Base-by-base conservation (phyloP, 1,140 invertebrate species). In the Vanessa tameamea region DNA sequence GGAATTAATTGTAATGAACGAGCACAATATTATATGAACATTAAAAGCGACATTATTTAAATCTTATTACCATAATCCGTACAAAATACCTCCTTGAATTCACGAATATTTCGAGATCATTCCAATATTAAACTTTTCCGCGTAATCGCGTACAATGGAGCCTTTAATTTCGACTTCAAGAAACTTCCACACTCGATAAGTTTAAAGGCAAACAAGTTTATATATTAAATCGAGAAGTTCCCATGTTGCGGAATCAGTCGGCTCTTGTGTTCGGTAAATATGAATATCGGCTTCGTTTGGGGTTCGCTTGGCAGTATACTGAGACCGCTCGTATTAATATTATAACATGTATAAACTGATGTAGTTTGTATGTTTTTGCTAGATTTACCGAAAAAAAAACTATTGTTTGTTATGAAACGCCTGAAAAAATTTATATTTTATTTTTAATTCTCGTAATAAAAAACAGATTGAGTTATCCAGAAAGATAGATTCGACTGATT, bases 181-280 rank as follows among this genome's bases (percentile, higher is more conserved):
- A 74, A 87, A 86, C 78, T 87, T 72, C 74, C 70, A 78, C 77
- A 78, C 69, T 80, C 79, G 83, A 87, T 87, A 85, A 82, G 82
- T 84, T 78, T 83, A 76, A 65, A 69, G 37, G 81, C 83, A 84
- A 87, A 87, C 83, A 88, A 90, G 87, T 85, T 82, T 85, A 85
- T 85, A 90, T 87, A 90, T 90, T 90, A 88, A 90, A 90, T 90
- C 85, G 84, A 85, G 84, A 90, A 90, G 73, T 88, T 90, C 83
- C 80, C 71, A 57, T 83, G 78, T 82, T 76, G 77, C 78, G 74
- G 83, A 89, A 89, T 89, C 87, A 88, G 82, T 64, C 75, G 78
- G 73, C 82, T 77, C 83, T 89, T 89, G 87, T 82, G 64, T 51
- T 83, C 77, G 66, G 76, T 82, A 80, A 83, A 86, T 87, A 85